Conservation (phyloP, 1,140 invertebrate genomes). For the Himalopsyche phryganea region DNA sequence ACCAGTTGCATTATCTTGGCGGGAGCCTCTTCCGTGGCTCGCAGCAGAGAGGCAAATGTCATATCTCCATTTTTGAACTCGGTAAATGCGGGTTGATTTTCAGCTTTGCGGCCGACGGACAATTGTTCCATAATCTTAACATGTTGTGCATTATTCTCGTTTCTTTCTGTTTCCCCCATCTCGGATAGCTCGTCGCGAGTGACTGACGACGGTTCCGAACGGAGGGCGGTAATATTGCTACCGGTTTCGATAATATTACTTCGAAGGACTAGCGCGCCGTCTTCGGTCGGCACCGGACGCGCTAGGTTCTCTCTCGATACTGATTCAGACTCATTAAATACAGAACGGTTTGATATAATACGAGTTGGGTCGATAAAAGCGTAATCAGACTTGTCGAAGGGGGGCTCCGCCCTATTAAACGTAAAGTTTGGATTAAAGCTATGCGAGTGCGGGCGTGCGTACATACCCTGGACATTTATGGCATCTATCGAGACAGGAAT, state of each 20-base stretch:
- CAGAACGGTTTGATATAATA: slow-evolving; percentile 44
- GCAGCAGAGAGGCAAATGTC: slow-evolving; percentile 39
- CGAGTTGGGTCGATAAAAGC: slow-evolving; percentile 55
- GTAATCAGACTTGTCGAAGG: slow-evolving; percentile 57
- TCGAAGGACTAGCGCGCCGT: background rate
- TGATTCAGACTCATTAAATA: slow-evolving; percentile 31
- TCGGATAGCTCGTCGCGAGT: background rate
- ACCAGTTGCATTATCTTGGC: slow-evolving; percentile 37
- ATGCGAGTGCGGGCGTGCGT: slow-evolving; percentile 59
- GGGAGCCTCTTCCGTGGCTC: slow-evolving; percentile 35
- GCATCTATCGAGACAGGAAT: slow-evolving; percentile 59
- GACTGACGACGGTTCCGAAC: background rate
- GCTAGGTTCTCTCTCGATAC: slow-evolving; percentile 28
- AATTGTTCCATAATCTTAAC: slow-evolving; percentile 31
- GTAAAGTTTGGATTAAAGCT: slow-evolving; percentile 56
- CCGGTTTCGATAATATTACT: background rate
- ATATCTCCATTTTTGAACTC: slow-evolving; percentile 37
- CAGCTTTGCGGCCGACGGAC: slow-evolving; percentile 37
- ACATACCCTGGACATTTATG: slow-evolving; percentile 60
- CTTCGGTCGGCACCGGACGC: background rate
- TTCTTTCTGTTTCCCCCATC: background rate
- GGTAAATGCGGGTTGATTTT: slow-evolving; percentile 33
- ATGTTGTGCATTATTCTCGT: slow-evolving; percentile 2
- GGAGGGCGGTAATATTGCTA: slow-evolving; percentile 13
- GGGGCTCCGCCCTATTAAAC: slow-evolving; percentile 52